These are phyloP conservation scores for Thaumatotibia leucotreta DNA, from an alignment of 1,140 invertebrate genomes.

Conservation along the genomic window DNA sequence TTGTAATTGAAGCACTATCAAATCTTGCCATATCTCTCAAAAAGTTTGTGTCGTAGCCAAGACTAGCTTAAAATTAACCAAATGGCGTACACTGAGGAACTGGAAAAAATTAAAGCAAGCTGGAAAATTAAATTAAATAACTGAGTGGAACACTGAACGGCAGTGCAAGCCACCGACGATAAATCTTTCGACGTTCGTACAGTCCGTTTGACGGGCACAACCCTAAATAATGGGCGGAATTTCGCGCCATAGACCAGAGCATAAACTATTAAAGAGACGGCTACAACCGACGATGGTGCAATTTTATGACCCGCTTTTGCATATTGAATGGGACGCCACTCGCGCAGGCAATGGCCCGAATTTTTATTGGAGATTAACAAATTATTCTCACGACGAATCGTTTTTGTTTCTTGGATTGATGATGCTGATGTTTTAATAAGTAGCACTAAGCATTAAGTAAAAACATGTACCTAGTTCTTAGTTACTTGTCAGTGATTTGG, in stretches of 20 bases:
- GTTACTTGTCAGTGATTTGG: too few species aligned
- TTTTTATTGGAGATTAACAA: conserved; percentile 17
- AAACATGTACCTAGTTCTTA: too few species aligned
- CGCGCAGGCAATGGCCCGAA: conserved; percentile 16
- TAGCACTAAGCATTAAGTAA: too few species aligned
- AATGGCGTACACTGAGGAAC: background rate
- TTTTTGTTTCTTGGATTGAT: conserved; percentile 8
- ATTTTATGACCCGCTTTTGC: conserved; percentile 32
- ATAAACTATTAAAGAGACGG: conserved; percentile 40
- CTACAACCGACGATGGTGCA: conserved; percentile 23
- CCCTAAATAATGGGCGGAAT: conserved; percentile 39
- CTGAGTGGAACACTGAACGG: conserved; percentile 14
- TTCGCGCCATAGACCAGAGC: conserved; percentile 34
- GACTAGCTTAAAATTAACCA: background rate
- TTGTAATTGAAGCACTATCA: too few species aligned
- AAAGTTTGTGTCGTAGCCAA: too few species aligned
- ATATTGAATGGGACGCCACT: conserved; percentile 28
- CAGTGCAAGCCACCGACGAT: conserved; percentile 20
- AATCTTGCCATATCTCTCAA: too few species aligned
- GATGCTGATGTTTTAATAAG: background rate
- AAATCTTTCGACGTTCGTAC: conserved; percentile 27
- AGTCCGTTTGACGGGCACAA: conserved; percentile 33
- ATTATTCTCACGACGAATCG: conserved; percentile 7
- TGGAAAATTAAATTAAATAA: conserved; percentile 27
- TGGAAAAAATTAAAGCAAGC: background rate